These are phyloP conservation scores for Branchipolynoe longqiensis DNA, from an alignment of 2,888 invertebrate genomes.

Conservation along the genomic window DNA sequence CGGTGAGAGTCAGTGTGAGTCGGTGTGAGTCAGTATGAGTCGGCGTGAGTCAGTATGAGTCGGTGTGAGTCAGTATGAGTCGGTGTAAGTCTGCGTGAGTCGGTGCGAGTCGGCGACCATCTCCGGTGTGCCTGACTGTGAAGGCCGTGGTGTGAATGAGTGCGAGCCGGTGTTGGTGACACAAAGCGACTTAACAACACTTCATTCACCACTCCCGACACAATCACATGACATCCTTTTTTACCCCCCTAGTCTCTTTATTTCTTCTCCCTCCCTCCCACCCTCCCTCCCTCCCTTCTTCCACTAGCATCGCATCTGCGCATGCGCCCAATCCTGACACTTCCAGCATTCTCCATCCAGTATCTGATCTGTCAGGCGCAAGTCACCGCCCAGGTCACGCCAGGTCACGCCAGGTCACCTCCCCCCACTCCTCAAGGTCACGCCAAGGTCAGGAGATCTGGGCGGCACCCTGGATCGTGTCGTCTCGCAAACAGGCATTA, in stretches of 20 bases:
- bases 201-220: neutral
- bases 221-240: conserved; percentile 33
- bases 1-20: too few species aligned
- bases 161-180: too few species aligned
- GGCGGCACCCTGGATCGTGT: conserved; percentile 16
- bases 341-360: conserved; percentile 4
- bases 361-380: conserved; percentile 44
- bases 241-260: neutral
- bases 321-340: neutral
- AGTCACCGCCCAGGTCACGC: neutral
- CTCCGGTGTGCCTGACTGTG: too few species aligned
- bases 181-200: neutral
- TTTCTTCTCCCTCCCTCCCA: neutral
- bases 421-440: too few species aligned
- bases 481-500: conserved; percentile 48
- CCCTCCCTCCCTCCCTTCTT: neutral
- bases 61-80: too few species aligned
- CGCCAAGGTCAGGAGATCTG: conserved; percentile 13
- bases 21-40: too few species aligned
- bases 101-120: too few species aligned
- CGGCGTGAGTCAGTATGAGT: too few species aligned
- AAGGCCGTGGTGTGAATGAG: too few species aligned
- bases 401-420: conserved; percentile 15
- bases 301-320: neutral
- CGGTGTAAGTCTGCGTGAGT: too few species aligned